A percentile compares a stretch with the other conserved stretches of the same genome.
phyloP scores from a whole-genome alignment of 2,888 invertebrate genomes.

The Drosophila paucipuncta region DNA sequence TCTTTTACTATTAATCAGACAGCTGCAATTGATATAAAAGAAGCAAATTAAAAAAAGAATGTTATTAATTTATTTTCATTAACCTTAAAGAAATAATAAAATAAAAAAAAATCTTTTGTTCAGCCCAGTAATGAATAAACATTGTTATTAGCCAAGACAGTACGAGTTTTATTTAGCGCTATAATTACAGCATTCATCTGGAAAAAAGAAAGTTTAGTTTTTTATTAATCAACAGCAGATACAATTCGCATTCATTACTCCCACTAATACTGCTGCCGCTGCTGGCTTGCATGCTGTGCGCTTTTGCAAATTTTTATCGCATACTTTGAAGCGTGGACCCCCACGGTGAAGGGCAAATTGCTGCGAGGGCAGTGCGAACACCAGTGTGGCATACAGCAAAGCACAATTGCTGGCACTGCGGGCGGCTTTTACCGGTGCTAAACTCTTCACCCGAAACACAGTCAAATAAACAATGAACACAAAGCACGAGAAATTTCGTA shows the following conservation, averaged over 20 bases:
- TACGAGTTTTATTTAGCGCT: conserved; percentile 40
- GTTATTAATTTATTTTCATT: not conserved
- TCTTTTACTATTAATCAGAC: not conserved
- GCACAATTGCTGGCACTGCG: conserved; percentile 50
- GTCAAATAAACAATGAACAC: conserved; percentile 72
- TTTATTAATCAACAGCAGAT: conserved; percentile 29
- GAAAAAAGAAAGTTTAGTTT: conserved; percentile 8
- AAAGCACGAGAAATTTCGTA: conserved; percentile 69
- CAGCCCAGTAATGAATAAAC: not conserved
- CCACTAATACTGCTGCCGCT: not conserved
- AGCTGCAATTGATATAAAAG: not conserved
- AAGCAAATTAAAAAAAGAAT: not conserved
- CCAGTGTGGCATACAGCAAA: conserved; percentile 35
- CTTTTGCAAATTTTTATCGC: conserved; percentile 55
- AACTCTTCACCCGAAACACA: conserved; percentile 32
- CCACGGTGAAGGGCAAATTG: conserved; percentile 28
- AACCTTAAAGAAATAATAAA: not conserved
- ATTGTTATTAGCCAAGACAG: conserved; percentile 21
- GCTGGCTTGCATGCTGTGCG: conserved; percentile 48
- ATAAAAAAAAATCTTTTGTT: not conserved
- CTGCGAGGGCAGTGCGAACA: not conserved
- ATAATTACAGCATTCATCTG: conserved; percentile 40
- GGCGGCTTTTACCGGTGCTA: conserved; percentile 52
- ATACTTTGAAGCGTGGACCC: conserved; percentile 29
- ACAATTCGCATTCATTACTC: conserved; percentile 4